Evolutionary conservation across 2,888 invertebrate species (phyloP), one percentile per base, ranked within the genome.

Genomic region (Eustalomyia histrio): DNA sequence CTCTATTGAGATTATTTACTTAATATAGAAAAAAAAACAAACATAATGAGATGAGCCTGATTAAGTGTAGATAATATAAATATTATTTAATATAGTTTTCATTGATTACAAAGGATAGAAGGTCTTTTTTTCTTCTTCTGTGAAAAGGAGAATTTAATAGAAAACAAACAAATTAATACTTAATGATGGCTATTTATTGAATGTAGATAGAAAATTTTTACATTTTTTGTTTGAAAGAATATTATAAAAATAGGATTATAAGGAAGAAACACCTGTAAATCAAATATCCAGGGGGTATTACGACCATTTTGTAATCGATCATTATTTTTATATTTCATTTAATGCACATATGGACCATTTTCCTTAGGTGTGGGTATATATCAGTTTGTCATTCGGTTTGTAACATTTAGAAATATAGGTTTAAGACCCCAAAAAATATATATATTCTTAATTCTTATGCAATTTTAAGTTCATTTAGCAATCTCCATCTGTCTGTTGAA

Each of bases 121-220:
- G 47, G 39, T 39, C 52, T 53, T 64, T 2, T 33, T 16, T 63
- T 63, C 47, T 58, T 63, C n/a, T 52, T 17, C 17, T 55, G 12
- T 52, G 35, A 4, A 35, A 5, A 5, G 29, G 21, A 39, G 35
- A 29, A 53, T 78, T 60, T 53, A 9, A 35, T 43, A 29, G n/a
- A 47, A 73, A 55, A 67, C 33, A 72, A 58, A 75, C 82, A 76
- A 47, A 83, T 82, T 68, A 79, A 68, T 61, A 74, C 52, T 76
- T 65, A 79, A 81, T 78, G 81, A 76, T 82, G 75, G 64, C 12
- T 39, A 6, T 12, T 12, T 3, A 39, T 12, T 12, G 39, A 39
- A 39, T 39, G 9, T 39, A 12, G 39, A 12, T 29, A 0, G n/a
- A 39, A 39, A 0, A 39, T 29, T 29, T 6, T 39, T 12, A 39